These are phyloP conservation scores for Fissipunctia ypsillon DNA, from an alignment of 2,888 invertebrate species.

Conservation along the genomic window DNA sequence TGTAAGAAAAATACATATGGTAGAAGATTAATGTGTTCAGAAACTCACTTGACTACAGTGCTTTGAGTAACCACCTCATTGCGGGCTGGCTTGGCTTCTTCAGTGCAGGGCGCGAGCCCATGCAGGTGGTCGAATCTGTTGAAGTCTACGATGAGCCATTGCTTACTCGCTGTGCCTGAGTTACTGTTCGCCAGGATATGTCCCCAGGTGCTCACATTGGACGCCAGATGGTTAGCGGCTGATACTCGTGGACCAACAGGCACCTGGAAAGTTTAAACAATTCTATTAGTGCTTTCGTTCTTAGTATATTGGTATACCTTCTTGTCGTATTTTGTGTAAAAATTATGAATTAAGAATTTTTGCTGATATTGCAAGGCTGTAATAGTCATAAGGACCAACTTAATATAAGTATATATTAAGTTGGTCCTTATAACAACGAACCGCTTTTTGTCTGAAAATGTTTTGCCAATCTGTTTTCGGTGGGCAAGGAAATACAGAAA, in stretches of 20 bases:
- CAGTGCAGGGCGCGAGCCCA: constrained; percentile 58
- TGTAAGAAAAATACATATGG: neutral
- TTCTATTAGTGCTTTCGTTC: neutral
- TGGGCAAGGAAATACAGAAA: constrained; percentile 6
- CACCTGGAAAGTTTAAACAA: constrained; percentile 80
- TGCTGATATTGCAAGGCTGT: neutral
- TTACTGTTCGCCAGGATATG: constrained; percentile 92
- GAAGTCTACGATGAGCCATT: constrained; percentile 96
- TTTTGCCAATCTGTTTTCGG: neutral
- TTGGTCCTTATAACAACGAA: no score
- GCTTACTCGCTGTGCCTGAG: constrained; percentile 96
- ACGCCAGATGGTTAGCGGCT: constrained; percentile 95
- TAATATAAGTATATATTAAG: no score
- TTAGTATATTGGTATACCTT: neutral
- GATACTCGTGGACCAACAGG: constrained; percentile 94
- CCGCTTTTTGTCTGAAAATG: neutral
- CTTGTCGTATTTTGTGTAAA: neutral
- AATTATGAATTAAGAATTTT: neutral
- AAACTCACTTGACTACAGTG: constrained; percentile 80
- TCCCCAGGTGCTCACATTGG: constrained; percentile 94
- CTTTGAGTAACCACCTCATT: constrained; percentile 80
- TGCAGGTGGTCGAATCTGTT: constrained; percentile 87
- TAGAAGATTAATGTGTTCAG: neutral
- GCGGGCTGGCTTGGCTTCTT: constrained; percentile 45
- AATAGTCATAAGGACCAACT: neutral